Percentiles rank a stretch among this genome's conserved stretches.
phyloP scores from a whole-genome alignment of 2,113 vertebrate genomes.

The Pao palembangensis region DNA sequence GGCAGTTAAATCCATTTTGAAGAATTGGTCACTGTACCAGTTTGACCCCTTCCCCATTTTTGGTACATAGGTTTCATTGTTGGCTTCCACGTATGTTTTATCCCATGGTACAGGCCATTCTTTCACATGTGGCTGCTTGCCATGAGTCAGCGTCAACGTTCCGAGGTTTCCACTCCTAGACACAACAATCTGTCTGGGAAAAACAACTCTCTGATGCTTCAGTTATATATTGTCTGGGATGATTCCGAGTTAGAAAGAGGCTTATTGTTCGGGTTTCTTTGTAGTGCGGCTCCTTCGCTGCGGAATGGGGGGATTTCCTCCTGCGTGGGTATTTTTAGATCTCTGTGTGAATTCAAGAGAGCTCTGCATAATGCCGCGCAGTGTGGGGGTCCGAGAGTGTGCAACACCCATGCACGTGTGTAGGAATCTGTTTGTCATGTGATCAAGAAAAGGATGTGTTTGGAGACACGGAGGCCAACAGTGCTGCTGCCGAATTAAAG shows the following conservation, averaged over 20 bases:
- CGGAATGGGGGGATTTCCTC: conserved; percentile 73
- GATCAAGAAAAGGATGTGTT: conserved; percentile 25
- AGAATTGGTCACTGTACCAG: not conserved
- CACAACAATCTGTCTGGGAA: conserved; percentile 74
- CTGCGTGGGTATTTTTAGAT: conserved; percentile 71
- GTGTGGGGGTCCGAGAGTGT: conserved; percentile 57
- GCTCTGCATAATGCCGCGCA: conserved; percentile 45
- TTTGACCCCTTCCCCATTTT: not conserved
- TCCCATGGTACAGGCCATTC: conserved; percentile 50
- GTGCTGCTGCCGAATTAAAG: conserved; percentile 9
- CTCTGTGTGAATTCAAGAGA: conserved; percentile 64
- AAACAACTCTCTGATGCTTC: conserved; percentile 68
- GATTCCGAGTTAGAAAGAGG: conserved; percentile 69
- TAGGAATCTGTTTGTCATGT: conserved; percentile 50
- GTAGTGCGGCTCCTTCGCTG: conserved; percentile 66
- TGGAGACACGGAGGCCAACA: not conserved
- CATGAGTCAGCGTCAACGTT: conserved; percentile 57
- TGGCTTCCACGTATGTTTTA: conserved; percentile 45
- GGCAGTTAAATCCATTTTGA: too few relatives aligned
- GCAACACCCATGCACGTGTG: conserved; percentile 39
- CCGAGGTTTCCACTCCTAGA: conserved; percentile 74
- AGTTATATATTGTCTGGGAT: conserved; percentile 74
- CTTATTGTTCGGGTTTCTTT: conserved; percentile 74
- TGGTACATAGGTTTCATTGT: not conserved
- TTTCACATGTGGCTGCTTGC: conserved; percentile 64